phyloP scores from a whole-genome alignment of 30 jellyfish, hydroid and myxozoan genomes.

The Pelagia noctiluca region DNA sequence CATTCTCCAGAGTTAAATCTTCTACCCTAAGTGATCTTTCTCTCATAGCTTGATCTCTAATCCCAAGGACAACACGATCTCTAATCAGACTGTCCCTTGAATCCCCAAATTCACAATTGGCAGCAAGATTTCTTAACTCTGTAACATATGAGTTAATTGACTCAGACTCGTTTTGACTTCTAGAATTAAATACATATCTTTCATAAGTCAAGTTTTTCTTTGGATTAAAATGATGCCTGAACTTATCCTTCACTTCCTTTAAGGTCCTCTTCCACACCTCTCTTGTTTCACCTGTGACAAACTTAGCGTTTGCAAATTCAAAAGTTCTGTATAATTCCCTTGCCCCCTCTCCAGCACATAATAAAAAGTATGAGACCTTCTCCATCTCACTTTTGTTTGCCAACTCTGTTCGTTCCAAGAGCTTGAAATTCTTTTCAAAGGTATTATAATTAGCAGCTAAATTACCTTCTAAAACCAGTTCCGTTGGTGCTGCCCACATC shows the following conservation, averaged over 20 bases:
- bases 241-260: background rate
- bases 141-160: background rate
- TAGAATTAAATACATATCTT: background rate
- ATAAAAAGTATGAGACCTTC: background rate
- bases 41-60: background rate
- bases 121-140: background rate
- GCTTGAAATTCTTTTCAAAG: constrained; percentile 24
- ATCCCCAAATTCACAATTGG: background rate
- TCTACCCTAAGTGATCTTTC: background rate
- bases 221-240: background rate
- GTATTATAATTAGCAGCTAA: constrained; percentile 24
- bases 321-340: background rate
- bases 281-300: background rate
- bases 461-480: constrained; percentile 33
- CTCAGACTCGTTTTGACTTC: background rate
- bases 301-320: background rate
- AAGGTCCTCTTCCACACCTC: background rate
- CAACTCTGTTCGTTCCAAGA: constrained; percentile 27
- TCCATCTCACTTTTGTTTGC: constrained; percentile 13
- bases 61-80: background rate
- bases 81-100: background rate
- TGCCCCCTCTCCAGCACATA: background rate
- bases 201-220: background rate
- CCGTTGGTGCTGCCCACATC: constrained; percentile 55
- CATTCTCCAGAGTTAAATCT: background rate